Conservation (phyloP, 2,888 invertebrate genomes). For the Synanthedon vespiformis region DNA sequence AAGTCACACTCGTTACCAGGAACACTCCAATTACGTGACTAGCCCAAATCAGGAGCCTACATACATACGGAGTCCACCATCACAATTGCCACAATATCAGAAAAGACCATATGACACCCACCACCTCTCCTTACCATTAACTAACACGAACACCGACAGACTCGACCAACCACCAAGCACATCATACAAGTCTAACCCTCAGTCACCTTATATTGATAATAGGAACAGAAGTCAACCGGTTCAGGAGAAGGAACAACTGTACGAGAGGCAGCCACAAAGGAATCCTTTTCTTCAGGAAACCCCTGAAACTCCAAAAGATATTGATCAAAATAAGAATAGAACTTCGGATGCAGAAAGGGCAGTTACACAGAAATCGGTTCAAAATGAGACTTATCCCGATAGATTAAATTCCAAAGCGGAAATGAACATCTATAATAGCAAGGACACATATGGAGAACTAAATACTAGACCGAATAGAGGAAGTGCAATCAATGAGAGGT, state of each 20-base stretch:
- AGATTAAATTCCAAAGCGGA: slow-evolving; percentile 27
- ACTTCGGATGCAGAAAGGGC: slow-evolving; percentile 14
- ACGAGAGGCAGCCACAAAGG: slow-evolving; percentile 41
- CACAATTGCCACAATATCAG: slow-evolving; percentile 39
- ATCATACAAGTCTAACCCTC: slow-evolving; percentile 54
- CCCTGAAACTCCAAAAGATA: slow-evolving; percentile 24
- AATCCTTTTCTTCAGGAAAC: slow-evolving; percentile 55
- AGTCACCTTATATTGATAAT: slow-evolving; percentile 63
- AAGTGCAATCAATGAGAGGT: slow-evolving; percentile 40
- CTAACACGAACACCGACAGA: slow-evolving; percentile 50
- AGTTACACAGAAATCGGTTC: slow-evolving; percentile 21
- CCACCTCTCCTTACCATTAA: slow-evolving; percentile 56
- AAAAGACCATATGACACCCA: slow-evolving; percentile 59
- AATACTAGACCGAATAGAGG: slow-evolving; percentile 32
- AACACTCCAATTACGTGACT: slow-evolving; percentile 44
- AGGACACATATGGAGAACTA: slow-evolving; percentile 49
- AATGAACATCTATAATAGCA: slow-evolving; percentile 33
- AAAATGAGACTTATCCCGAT: slow-evolving; percentile 32
- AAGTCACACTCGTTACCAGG: slow-evolving; percentile 50
- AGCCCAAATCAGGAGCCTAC: slow-evolving; percentile 58
- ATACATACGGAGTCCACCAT: slow-evolving; percentile 64
- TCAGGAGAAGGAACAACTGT: slow-evolving; percentile 35
- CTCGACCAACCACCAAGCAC: slow-evolving; percentile 51
- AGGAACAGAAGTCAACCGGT: slow-evolving; percentile 46
- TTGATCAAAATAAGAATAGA: slow-evolving; percentile 22